Percentiles rank a stretch among this genome's conserved stretches.
These are phyloP conservation scores for Amphiprion percula DNA, from an alignment of 2,113 vertebrate species.

Conservation along the genomic window DNA sequence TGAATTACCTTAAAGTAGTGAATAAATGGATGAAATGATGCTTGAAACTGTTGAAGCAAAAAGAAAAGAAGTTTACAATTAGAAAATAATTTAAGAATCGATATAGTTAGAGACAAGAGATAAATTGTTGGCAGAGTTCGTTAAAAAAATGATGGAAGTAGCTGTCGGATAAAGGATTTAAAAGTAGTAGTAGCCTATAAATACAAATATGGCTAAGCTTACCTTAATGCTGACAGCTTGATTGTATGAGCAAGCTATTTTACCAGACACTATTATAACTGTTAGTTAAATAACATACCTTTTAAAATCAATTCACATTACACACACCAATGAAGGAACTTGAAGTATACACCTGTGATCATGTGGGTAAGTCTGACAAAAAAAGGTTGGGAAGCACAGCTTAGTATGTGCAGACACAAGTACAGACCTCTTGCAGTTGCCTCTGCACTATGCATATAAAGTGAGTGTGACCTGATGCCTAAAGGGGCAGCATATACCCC, in stretches of 20 bases:
- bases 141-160: neutral
- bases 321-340: neutral
- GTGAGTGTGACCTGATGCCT: conserved; percentile 72
- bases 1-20: neutral
- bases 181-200: no score
- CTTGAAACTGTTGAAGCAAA: no score
- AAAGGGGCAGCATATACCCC: conserved; percentile 63
- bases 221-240: no score
- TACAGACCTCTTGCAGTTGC: conserved; percentile 37
- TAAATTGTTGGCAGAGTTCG: no score
- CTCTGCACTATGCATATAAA: conserved; percentile 52
- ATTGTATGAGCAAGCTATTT: neutral
- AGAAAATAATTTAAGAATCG: no score
- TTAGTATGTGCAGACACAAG: conserved; percentile 7
- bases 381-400: conserved; percentile 10
- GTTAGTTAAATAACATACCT: neutral
- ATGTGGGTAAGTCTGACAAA: neutral
- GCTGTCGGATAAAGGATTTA: no score
- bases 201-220: no score
- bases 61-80: no score
- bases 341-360: neutral
- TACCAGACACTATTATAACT: neutral
- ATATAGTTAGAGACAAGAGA: no score
- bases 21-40: no score
- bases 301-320: neutral